A percentile compares a stretch with the other conserved stretches of the same genome.
Evolutionary conservation across 1,140 invertebrate species (phyloP).

Genomic region (Drosophila pallidifrons): DNA sequence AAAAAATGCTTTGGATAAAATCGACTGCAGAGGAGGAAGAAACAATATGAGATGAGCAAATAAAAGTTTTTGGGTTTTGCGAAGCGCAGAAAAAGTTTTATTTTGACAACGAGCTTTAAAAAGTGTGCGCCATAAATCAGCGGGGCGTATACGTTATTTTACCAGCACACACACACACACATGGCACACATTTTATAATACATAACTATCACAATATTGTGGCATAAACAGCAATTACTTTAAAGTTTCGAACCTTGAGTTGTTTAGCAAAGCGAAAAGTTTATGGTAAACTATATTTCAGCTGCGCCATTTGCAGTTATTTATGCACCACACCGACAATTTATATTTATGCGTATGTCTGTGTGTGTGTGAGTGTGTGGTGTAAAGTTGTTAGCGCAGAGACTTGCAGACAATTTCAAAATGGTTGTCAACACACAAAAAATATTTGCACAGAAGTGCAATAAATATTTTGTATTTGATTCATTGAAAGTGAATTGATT

Average conservation of each 20-base stretch:
- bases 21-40: slow-evolving; percentile 28
- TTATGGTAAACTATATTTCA: slow-evolving; percentile 66
- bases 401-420: slow-evolving; percentile 13
- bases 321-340: slow-evolving; percentile 39
- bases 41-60: slow-evolving; percentile 44
- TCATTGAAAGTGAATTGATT: slow-evolving; percentile 5
- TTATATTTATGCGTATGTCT: background rate
- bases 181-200: slow-evolving; percentile 13
- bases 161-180: slow-evolving; percentile 19
- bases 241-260: slow-evolving; percentile 58
- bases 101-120: slow-evolving; percentile 73
- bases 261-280: slow-evolving; percentile 53
- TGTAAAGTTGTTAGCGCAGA: slow-evolving; percentile 14
- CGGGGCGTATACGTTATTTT: slow-evolving; percentile 44
- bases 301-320: slow-evolving; percentile 64
- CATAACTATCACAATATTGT: slow-evolving; percentile 67
- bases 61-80: slow-evolving; percentile 54
- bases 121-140: slow-evolving; percentile 73
- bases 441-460: slow-evolving; percentile 27
- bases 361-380: background rate
- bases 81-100: slow-evolving; percentile 40
- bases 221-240: slow-evolving; percentile 78
- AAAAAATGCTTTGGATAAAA: slow-evolving; percentile 30
- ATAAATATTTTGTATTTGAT: slow-evolving; percentile 25
- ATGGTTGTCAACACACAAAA: slow-evolving; percentile 18